These are phyloP conservation scores for Limnephilus marmoratus DNA, from an alignment of 2,888 invertebrate genomes.

Conservation along the genomic window DNA sequence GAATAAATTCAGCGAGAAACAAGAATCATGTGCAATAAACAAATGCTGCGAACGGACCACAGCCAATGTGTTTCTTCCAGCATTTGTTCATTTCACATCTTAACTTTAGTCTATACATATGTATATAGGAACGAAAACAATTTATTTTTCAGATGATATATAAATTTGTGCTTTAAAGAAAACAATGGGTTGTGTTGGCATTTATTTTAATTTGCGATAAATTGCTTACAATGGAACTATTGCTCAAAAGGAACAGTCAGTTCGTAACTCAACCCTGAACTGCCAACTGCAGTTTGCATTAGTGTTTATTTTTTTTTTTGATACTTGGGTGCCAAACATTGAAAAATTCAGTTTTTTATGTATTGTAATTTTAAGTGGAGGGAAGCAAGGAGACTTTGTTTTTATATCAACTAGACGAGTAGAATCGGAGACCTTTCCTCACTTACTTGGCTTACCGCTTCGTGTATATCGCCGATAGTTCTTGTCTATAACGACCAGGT, in stretches of 20 bases:
- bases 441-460: conserved; percentile 46
- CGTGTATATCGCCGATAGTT: conserved; percentile 64
- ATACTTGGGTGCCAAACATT: conserved; percentile 66
- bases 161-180: conserved; percentile 30
- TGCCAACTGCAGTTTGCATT: conserved; percentile 15
- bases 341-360: conserved; percentile 51
- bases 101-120: conserved; percentile 37
- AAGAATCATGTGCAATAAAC: conserved; percentile 2
- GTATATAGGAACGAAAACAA: conserved; percentile 53
- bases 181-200: conserved; percentile 36
- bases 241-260: conserved; percentile 15
- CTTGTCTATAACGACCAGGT: conserved; percentile 59
- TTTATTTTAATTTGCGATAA: conserved; percentile 22
- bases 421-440: conserved; percentile 49
- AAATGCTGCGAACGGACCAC: conserved; percentile 1
- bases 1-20: conserved; percentile 13
- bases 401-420: conserved; percentile 57
- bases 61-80: not conserved
- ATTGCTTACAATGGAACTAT: conserved; percentile 19
- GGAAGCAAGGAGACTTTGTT: conserved; percentile 61
- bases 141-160: conserved; percentile 47
- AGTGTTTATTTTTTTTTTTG: conserved; percentile 52
- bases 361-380: conserved; percentile 60
- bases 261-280: conserved; percentile 26
- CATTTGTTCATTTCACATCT: conserved; percentile 15